A percentile compares a stretch with the other conserved stretches of the same genome.
Evolutionary conservation across 2,797 vertebrate species (phyloP).

Genomic region (Coracias cyanogaster): DNA sequence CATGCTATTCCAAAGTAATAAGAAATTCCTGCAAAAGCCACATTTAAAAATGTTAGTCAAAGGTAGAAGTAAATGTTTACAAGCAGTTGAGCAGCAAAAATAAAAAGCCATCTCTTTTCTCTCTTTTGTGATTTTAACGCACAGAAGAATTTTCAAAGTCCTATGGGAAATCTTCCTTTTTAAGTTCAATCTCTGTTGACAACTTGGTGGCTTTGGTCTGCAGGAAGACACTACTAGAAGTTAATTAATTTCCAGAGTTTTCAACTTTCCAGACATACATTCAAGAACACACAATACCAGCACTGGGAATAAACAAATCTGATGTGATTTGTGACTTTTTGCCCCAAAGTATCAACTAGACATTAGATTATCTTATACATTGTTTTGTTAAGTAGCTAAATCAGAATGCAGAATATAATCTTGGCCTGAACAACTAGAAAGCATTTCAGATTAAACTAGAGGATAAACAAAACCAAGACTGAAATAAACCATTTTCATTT

Average conservation of each 20-base stretch:
- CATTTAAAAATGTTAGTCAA: background rate
- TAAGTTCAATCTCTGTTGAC: background rate
- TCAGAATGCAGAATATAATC: background rate
- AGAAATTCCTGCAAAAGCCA: background rate
- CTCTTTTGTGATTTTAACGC: background rate
- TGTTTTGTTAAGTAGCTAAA: background rate
- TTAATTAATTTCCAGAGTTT: background rate
- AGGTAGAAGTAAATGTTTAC: background rate
- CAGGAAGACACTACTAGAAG: background rate
- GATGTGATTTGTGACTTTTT: background rate
- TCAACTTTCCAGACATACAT: background rate
- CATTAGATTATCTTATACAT: background rate
- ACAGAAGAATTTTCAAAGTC: background rate
- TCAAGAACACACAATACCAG: background rate
- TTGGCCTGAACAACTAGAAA: background rate
- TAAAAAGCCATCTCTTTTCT: background rate
- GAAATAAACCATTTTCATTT: background rate
- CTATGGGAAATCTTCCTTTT: background rate
- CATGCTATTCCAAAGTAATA: background rate
- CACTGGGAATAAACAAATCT: background rate
- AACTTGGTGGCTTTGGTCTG: background rate
- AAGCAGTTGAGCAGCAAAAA: background rate
- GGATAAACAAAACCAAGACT: background rate
- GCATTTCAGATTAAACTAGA: background rate
- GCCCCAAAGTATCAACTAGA: background rate